Evolutionary conservation across 2,113 vertebrate species (phyloP).

Genomic region (Raja brachyura): DNA sequence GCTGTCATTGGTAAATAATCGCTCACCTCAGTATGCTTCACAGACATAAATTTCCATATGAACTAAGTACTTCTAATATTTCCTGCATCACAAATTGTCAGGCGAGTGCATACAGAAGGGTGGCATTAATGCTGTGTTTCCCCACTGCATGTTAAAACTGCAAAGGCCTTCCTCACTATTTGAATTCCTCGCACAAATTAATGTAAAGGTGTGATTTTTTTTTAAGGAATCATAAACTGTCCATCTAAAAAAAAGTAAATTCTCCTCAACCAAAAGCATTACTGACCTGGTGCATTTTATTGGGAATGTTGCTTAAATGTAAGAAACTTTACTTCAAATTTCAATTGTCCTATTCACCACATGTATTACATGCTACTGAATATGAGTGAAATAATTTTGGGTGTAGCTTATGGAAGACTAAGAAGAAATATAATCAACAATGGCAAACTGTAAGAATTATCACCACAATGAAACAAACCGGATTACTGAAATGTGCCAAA

Average conservation of each 20-base stretch:
- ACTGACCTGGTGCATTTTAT: background rate
- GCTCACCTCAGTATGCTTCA: background rate
- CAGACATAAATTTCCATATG: slow-evolving; percentile 23
- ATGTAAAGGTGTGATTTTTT: too few species aligned
- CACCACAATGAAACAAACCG: background rate
- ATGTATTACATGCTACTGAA: background rate
- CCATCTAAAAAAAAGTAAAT: background rate
- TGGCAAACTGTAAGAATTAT: background rate
- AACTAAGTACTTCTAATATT: slow-evolving; percentile 1
- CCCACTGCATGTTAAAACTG: background rate
- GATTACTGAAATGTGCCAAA: background rate
- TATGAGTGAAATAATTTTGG: background rate
- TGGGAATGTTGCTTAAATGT: background rate
- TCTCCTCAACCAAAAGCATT: background rate
- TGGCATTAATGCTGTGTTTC: background rate
- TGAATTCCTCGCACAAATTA: background rate
- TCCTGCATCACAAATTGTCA: slow-evolving; percentile 21
- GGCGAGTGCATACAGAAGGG: background rate
- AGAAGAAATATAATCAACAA: background rate
- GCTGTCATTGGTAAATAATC: slow-evolving; percentile 31
- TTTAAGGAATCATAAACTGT: background rate
- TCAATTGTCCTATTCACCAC: background rate
- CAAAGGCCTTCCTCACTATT: background rate
- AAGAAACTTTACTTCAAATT: background rate
- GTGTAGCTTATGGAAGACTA: background rate